Conservation (phyloP, 2,113 vertebrate species). For the Pimephales promelas region DNA sequence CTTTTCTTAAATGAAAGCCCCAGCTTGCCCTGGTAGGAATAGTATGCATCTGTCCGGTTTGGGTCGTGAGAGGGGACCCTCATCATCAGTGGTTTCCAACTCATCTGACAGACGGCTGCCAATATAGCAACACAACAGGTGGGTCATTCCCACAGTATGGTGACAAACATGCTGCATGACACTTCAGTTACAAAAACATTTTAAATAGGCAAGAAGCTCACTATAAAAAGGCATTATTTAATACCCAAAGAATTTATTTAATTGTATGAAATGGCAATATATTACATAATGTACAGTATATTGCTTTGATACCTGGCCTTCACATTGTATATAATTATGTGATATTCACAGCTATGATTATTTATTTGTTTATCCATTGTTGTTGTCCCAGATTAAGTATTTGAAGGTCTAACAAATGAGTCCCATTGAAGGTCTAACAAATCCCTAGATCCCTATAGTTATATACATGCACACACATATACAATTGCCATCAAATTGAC, state of each 20-base stretch:
- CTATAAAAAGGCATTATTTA: background rate
- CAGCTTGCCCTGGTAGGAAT: slow-evolving; percentile 41
- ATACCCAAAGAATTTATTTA: background rate
- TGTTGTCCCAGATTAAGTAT: no score
- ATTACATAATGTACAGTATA: background rate
- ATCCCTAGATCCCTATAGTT: no score
- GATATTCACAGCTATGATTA: no score
- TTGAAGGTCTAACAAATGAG: no score
- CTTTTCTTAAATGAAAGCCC: slow-evolving; percentile 48
- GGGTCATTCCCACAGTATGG: background rate
- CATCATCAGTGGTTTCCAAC: background rate
- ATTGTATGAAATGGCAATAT: background rate
- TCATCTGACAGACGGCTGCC: background rate
- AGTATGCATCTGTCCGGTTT: slow-evolving; percentile 44
- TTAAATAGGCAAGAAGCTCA: background rate
- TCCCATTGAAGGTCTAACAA: no score
- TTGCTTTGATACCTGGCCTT: background rate
- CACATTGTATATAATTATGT: no score
- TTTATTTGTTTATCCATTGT: no score
- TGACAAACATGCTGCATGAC: background rate
- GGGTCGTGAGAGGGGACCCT: slow-evolving; percentile 22
- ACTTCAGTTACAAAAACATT: background rate
- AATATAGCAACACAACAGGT: slow-evolving; percentile 6
- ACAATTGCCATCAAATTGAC: background rate
- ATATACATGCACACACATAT: no score